These are phyloP conservation scores for Musca domestica DNA, from an alignment of 1,140 invertebrate species.

Conservation along the genomic window DNA sequence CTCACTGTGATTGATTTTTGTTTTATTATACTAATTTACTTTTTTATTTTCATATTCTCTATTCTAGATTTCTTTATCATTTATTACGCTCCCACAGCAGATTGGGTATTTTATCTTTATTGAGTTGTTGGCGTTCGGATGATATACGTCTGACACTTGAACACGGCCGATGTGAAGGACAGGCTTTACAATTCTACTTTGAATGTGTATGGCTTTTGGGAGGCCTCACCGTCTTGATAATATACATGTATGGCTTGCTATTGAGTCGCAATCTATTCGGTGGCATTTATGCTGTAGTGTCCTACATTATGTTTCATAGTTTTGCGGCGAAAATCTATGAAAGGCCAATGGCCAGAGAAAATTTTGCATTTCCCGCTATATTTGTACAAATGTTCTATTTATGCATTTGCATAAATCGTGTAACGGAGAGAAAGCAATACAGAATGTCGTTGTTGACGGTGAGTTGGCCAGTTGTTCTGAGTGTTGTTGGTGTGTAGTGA, in stretches of 20 bases:
- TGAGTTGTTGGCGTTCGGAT: slow-evolving; percentile 30
- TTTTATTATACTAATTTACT: slow-evolving; percentile 8
- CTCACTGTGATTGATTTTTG: no score
- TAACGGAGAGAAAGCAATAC: slow-evolving; percentile 35
- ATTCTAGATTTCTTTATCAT: slow-evolving; percentile 45
- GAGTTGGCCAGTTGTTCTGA: slow-evolving; percentile 8
- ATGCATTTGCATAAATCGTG: slow-evolving; percentile 42
- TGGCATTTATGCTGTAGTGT: slow-evolving; percentile 49
- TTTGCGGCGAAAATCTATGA: slow-evolving; percentile 50
- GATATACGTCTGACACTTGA: slow-evolving; percentile 23
- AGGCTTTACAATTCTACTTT: slow-evolving; percentile 50
- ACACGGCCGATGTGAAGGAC: slow-evolving; percentile 28
- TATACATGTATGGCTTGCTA: slow-evolving; percentile 44
- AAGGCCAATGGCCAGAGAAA: slow-evolving; percentile 45
- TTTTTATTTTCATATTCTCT: slow-evolving; percentile 3
- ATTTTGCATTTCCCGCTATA: slow-evolving; percentile 52
- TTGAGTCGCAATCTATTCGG: slow-evolving; percentile 46
- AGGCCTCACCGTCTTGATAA: slow-evolving; percentile 45
- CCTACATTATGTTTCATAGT: slow-evolving; percentile 52
- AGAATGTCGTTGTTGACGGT: slow-evolving; percentile 41
- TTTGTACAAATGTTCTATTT: slow-evolving; percentile 51
- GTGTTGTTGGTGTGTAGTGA: neutral
- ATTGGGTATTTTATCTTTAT: slow-evolving; percentile 32
- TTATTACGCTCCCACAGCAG: slow-evolving; percentile 31
- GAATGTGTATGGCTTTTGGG: slow-evolving; percentile 51